Conservation (phyloP, 2,888 invertebrate species). For the Matsumyia berberina region DNA sequence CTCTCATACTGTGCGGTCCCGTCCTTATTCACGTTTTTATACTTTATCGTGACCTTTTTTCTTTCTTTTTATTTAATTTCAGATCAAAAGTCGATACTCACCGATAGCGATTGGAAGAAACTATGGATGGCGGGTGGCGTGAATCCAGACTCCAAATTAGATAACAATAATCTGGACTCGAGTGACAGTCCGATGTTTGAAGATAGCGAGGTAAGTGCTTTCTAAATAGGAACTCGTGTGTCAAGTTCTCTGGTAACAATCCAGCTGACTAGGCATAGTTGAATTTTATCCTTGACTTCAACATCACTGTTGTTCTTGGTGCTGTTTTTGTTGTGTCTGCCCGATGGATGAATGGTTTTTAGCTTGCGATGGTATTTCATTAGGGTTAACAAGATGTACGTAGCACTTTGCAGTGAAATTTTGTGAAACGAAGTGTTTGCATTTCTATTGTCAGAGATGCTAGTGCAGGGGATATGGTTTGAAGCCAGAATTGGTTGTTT, state of each 20-base stretch:
- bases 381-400: not conserved
- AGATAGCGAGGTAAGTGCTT: slow-evolving; percentile 84
- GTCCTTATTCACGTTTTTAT: slow-evolving; percentile 19
- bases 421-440: not conserved
- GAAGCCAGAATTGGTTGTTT: no score
- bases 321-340: not conserved
- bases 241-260: slow-evolving; percentile 10
- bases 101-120: slow-evolving; percentile 85
- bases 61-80: slow-evolving; percentile 77
- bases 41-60: slow-evolving; percentile 43
- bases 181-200: slow-evolving; percentile 85
- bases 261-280: not conserved
- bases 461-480: no score
- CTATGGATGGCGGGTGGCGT: slow-evolving; percentile 84
- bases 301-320: not conserved
- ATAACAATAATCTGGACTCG: slow-evolving; percentile 83
- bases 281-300: not conserved
- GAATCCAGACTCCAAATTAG: slow-evolving; percentile 83
- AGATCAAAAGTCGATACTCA: slow-evolving; percentile 85
- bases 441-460: not conserved
- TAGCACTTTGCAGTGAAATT: not conserved
- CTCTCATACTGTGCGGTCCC: not conserved
- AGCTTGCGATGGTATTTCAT: not conserved
- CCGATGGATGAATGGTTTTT: not conserved
- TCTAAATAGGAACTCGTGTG: slow-evolving; percentile 27